These are phyloP conservation scores for Thymelicus lineola DNA, from an alignment of 2,888 invertebrate genomes.

Conservation along the genomic window DNA sequence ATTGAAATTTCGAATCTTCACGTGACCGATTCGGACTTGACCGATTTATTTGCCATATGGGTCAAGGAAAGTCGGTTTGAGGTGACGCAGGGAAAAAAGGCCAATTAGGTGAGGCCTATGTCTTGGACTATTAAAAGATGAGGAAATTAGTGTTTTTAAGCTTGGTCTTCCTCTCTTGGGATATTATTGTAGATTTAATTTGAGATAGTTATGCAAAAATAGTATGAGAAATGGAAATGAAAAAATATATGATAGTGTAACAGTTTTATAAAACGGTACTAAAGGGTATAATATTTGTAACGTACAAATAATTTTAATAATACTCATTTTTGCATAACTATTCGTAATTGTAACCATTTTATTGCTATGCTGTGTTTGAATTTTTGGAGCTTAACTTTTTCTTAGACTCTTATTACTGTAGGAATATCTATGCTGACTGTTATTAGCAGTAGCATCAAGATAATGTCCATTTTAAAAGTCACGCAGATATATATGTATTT, in stretches of 20 bases:
- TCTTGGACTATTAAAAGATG: not conserved
- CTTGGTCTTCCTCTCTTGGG: constrained; percentile 4
- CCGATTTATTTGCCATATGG: no score
- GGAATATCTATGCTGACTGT: constrained; percentile 16
- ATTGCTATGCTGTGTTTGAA: constrained; percentile 51
- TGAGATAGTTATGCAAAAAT: constrained; percentile 20
- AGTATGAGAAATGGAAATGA: not conserved
- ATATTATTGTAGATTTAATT: not conserved
- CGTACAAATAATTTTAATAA: not conserved
- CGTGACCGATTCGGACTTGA: no score
- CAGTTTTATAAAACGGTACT: constrained; percentile 1
- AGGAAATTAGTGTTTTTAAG: not conserved
- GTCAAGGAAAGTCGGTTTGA: no score
- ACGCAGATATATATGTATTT: not conserved
- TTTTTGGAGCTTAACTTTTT: constrained; percentile 65
- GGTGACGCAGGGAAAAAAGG: no score
- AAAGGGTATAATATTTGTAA: constrained; percentile 3
- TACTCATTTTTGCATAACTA: not conserved
- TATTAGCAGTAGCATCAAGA: not conserved
- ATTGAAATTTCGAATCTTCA: no score
- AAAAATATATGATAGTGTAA: not conserved
- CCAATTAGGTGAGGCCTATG: no score
- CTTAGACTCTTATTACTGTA: constrained; percentile 38
- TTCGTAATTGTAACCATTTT: constrained; percentile 2
- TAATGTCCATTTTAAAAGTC: constrained; percentile 1